Evolutionary conservation across 1,140 invertebrate genomes (phyloP).

Genomic region (Hydropsyche tenuis): DNA sequence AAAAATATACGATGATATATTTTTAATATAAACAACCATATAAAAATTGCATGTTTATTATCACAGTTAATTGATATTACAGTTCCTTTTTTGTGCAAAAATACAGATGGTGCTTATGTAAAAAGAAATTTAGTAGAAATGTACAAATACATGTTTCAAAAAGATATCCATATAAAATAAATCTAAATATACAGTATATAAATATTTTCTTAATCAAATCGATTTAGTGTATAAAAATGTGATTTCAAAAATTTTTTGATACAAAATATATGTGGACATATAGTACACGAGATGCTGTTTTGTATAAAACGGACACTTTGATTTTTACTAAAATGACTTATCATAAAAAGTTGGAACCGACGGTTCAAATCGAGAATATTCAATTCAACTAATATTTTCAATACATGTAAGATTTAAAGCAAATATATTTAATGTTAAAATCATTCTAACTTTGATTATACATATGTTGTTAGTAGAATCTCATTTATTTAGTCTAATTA

Average conservation of each 20-base stretch:
- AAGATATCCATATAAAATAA: background rate
- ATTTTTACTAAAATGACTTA: no score
- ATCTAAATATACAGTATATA: background rate
- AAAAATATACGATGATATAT: no score
- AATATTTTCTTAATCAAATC: background rate
- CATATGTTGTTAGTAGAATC: no score
- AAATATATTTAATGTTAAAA: no score
- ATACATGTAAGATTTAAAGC: no score
- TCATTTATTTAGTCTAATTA: no score
- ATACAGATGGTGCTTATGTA: background rate
- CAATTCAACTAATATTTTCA: no score
- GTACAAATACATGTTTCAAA: background rate
- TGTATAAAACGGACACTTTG: no score
- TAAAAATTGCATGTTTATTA: conserved; percentile 30
- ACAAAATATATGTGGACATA: background rate
- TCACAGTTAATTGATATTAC: conserved; percentile 36
- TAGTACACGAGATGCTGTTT: no score
- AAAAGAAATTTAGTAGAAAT: background rate
- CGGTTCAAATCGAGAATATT: no score
- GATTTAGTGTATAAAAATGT: background rate
- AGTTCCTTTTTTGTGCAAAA: background rate
- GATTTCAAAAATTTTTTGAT: background rate
- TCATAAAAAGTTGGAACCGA: no score
- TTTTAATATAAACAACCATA: background rate
- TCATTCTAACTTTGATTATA: no score